Evolutionary conservation across 2,797 vertebrate genomes (phyloP).

Genomic region (Siniperca scherzeri): DNA sequence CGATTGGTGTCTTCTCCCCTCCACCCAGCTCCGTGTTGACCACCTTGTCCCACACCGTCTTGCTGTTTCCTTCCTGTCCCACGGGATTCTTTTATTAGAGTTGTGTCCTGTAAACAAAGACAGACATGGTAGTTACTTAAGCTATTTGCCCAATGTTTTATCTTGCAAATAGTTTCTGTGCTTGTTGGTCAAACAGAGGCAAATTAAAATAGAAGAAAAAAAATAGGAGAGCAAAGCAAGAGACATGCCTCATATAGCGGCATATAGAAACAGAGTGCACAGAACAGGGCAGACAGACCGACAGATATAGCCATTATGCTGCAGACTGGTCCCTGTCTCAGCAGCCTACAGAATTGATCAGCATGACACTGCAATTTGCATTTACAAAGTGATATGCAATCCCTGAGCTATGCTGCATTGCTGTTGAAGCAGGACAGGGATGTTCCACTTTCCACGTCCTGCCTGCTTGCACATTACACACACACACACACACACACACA

Average conservation of each 20-base stretch:
- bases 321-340: conserved; percentile 73
- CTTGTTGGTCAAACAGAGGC: conserved; percentile 10
- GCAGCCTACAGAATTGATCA: conserved; percentile 77
- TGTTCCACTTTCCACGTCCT: conserved; percentile 44
- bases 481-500: conserved; percentile 4
- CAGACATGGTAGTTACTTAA: conserved; percentile 32
- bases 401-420: conserved; percentile 60
- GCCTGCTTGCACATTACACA: conserved; percentile 42
- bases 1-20: conserved; percentile 33
- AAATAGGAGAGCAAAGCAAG: background rate
- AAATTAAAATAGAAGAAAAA: background rate
- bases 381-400: conserved; percentile 67
- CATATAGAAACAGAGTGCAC: conserved; percentile 18
- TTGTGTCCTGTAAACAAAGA: conserved; percentile 65
- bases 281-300: conserved; percentile 13
- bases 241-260: conserved; percentile 1
- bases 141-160: conserved; percentile 3
- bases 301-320: conserved; percentile 40
- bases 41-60: conserved; percentile 30
- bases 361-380: conserved; percentile 80
- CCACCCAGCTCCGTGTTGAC: conserved; percentile 39
- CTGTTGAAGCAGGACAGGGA: conserved; percentile 58
- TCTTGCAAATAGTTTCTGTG: conserved; percentile 20
- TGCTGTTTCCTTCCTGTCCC: conserved; percentile 46
- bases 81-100: conserved; percentile 36